Conservation (phyloP, 2,797 vertebrate genomes). For the Myioborus melanocephalus region DNA sequence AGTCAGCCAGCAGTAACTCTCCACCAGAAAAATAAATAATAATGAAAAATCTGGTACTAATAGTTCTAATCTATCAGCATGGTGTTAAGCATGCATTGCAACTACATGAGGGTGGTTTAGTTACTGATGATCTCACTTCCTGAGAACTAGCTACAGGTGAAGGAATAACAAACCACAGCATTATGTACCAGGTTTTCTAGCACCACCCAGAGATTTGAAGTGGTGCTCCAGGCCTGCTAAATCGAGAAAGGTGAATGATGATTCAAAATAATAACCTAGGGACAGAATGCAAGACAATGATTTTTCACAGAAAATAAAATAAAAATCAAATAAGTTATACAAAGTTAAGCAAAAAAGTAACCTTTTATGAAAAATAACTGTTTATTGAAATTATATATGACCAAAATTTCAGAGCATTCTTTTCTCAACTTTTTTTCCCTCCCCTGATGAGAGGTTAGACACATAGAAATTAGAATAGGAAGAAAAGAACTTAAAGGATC, state of each 20-base stretch:
- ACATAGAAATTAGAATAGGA: background rate
- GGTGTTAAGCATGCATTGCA: slow-evolving; percentile 67
- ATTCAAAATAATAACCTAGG: slow-evolving; percentile 91
- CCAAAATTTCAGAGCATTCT: background rate
- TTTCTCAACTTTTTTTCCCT: background rate
- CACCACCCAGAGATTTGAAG: slow-evolving; percentile 85
- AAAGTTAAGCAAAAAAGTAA: slow-evolving; percentile 59
- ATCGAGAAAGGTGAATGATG: slow-evolving; percentile 92
- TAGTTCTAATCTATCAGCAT: slow-evolving; percentile 65
- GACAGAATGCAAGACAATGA: slow-evolving; percentile 77
- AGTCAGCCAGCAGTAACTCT: slow-evolving; percentile 59
- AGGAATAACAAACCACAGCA: slow-evolving; percentile 67
- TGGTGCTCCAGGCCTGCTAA: slow-evolving; percentile 90
- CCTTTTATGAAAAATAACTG: slow-evolving; percentile 40
- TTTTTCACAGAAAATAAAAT: slow-evolving; percentile 61
- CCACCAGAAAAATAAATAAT: slow-evolving; percentile 29
- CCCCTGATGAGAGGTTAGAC: background rate
- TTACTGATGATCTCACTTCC: slow-evolving; percentile 53
- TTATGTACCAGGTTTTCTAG: slow-evolving; percentile 84
- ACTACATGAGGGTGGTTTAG: slow-evolving; percentile 60
- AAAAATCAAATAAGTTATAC: slow-evolving; percentile 47
- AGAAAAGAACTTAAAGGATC: background rate
- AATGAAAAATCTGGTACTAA: slow-evolving; percentile 53
- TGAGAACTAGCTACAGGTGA: slow-evolving; percentile 63
- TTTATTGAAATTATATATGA: slow-evolving; percentile 63